A percentile compares a stretch with the other conserved stretches of the same genome.
phyloP scores from a whole-genome alignment of 2,113 vertebrate genomes.

The Protobothrops flavoviridis region DNA sequence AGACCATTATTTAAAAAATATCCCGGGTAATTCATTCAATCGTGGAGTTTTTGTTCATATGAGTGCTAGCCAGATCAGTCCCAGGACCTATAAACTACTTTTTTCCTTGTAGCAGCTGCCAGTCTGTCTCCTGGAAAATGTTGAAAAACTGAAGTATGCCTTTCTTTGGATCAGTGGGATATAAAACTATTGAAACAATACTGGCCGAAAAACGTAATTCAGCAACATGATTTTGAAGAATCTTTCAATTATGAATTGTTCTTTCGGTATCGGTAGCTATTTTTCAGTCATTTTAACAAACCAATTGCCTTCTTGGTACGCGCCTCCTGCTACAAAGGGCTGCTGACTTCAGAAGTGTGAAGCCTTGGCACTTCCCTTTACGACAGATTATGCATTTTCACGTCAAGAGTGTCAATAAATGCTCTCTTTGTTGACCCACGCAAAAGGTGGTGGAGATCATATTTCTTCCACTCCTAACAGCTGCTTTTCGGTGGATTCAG shows the following conservation, averaged over 20 bases:
- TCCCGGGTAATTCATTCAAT: neutral
- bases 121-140: neutral
- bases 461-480: accelerated
- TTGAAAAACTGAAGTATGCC: neutral
- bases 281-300: neutral
- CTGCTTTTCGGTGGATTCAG: neutral
- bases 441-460: neutral
- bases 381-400: neutral
- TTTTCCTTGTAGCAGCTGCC: neutral
- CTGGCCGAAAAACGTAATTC: neutral
- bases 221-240: neutral
- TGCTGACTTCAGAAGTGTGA: neutral
- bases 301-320: neutral
- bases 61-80: neutral
- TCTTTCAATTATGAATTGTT: neutral
- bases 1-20: neutral
- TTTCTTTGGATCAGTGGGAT: neutral
- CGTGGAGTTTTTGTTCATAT: neutral
- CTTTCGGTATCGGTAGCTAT: neutral
- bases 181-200: neutral
- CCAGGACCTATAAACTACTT: neutral
- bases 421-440: neutral
- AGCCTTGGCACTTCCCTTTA: neutral
- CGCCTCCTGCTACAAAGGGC: neutral
- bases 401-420: neutral